These are phyloP conservation scores for Stenotaenia linearis DNA, from an alignment of 2,888 invertebrate species.

Conservation along the genomic window DNA sequence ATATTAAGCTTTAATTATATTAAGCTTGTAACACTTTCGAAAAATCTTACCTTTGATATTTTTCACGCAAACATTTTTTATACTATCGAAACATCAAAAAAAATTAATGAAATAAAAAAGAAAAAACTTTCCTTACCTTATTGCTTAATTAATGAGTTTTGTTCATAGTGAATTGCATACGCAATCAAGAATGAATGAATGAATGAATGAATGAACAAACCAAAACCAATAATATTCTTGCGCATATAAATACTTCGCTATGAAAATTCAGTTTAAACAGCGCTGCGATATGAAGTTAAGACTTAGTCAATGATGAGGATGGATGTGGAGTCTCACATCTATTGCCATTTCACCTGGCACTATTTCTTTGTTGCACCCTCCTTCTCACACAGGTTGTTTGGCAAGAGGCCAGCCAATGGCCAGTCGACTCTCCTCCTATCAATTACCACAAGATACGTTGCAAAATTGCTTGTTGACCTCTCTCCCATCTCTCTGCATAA, in stretches of 20 bases:
- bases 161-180: background rate
- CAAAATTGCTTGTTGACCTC: constrained; percentile 24
- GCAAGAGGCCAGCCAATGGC: constrained; percentile 27
- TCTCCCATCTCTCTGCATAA: constrained; percentile 19
- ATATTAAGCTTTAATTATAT: too few species aligned
- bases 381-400: constrained; percentile 29
- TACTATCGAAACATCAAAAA: too few species aligned
- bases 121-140: background rate
- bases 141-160: background rate
- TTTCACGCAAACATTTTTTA: too few species aligned
- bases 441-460: constrained; percentile 27
- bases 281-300: background rate
- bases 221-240: too few species aligned
- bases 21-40: too few species aligned
- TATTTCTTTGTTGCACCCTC: constrained; percentile 6
- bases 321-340: constrained; percentile 24
- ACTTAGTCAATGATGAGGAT: constrained; percentile 12
- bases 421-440: constrained; percentile 24
- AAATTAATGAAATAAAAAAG: background rate
- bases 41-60: too few species aligned
- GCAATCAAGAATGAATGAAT: background rate
- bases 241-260: too few species aligned
- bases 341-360: constrained; percentile 27
- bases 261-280: background rate
- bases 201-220: background rate